These are phyloP conservation scores for Clitarchus hookeri DNA, from an alignment of 2,888 invertebrate species.

Conservation along the genomic window DNA sequence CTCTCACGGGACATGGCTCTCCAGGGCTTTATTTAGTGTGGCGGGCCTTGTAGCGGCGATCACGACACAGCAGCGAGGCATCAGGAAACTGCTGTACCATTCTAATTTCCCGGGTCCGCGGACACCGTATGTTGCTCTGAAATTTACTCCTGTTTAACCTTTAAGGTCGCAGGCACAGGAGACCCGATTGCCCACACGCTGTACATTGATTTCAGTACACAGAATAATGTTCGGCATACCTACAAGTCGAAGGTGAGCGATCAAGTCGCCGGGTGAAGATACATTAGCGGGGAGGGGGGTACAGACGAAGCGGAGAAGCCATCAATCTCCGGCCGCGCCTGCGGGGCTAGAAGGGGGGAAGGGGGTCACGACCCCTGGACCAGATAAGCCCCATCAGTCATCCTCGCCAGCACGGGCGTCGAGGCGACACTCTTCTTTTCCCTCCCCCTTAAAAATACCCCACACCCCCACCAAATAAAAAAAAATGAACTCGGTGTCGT, in stretches of 20 bases:
- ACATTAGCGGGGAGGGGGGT: neutral
- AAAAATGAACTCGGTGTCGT: too few species aligned
- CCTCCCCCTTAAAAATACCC: neutral
- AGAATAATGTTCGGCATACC: constrained; percentile 15
- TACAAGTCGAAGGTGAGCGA: neutral
- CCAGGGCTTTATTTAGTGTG: too few species aligned
- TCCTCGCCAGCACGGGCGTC: neutral
- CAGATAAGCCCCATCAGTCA: neutral
- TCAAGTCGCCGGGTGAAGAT: neutral
- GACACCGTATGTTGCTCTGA: too few species aligned
- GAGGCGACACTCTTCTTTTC: neutral
- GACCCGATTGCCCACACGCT: too few species aligned
- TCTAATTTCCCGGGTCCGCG: neutral
- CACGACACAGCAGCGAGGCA: too few species aligned
- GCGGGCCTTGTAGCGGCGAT: too few species aligned
- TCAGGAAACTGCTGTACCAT: neutral
- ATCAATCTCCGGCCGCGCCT: constrained; percentile 10
- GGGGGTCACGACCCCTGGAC: neutral
- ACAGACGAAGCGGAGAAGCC: constrained; percentile 10
- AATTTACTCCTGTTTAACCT: too few species aligned
- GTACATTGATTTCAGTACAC: too few species aligned
- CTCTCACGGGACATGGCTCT: too few species aligned
- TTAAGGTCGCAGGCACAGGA: too few species aligned
- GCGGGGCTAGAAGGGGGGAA: neutral
- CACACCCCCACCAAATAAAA: too few species aligned